Evolutionary conservation across 2,797 vertebrate species (phyloP).

Genomic region (Chaenodraco wilsoni): DNA sequence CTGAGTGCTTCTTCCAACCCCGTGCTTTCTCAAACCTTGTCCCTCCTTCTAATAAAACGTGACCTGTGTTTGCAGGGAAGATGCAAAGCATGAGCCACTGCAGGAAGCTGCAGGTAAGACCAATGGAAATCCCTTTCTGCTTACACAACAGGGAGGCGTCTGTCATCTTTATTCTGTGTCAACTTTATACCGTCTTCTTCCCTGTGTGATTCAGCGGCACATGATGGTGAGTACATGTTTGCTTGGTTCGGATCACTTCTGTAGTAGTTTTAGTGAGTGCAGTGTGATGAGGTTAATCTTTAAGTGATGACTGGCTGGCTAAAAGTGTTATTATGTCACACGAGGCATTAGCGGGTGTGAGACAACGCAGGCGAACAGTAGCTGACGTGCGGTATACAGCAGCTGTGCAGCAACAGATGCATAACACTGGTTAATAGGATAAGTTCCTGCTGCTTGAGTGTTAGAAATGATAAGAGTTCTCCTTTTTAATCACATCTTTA

Average conservation of each 20-base stretch:
- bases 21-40: background rate
- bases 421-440: background rate
- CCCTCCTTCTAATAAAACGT: conserved; percentile 38
- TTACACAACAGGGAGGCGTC: background rate
- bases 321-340: background rate
- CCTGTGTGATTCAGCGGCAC: background rate
- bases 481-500: background rate
- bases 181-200: background rate
- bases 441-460: background rate
- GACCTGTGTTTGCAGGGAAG: conserved; percentile 65
- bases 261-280: background rate
- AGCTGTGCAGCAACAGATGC: background rate
- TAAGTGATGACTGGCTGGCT: too few relatives aligned
- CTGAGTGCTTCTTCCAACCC: too few relatives aligned
- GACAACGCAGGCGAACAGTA: background rate
- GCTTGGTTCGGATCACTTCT: background rate
- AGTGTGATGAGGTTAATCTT: background rate
- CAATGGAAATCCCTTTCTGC: conserved; percentile 1
- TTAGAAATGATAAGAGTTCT: background rate
- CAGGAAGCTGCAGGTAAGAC: conserved; percentile 58
- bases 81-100: conserved; percentile 55
- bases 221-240: conserved; percentile 38
- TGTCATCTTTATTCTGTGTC: background rate
- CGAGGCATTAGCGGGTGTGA: background rate
- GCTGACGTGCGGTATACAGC: background rate